A percentile compares a stretch with the other conserved stretches of the same genome.
phyloP scores from a whole-genome alignment of 2,888 invertebrate genomes.

The Malacosoma neustria region DNA sequence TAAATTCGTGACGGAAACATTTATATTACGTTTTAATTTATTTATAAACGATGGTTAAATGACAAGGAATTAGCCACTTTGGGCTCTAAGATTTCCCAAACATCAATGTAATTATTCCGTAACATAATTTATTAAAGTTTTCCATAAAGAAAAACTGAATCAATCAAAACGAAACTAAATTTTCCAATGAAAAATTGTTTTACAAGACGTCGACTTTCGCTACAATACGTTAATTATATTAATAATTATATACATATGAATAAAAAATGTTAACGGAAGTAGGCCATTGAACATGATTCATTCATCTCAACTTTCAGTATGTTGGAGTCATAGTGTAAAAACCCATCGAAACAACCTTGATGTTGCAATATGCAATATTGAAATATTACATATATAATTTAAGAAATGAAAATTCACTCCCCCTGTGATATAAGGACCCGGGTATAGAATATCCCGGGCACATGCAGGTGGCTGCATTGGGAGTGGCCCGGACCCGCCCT shows the following conservation, averaged over 20 bases:
- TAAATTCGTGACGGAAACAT: too few relatives aligned
- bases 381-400: conserved; percentile 16
- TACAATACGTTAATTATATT: too few relatives aligned
- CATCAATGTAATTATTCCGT: too few relatives aligned
- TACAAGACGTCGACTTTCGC: too few relatives aligned
- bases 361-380: background rate
- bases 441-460: conserved; percentile 31
- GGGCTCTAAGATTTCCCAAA: too few relatives aligned
- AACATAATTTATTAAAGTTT: too few relatives aligned
- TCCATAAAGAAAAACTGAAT: too few relatives aligned
- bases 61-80: too few relatives aligned
- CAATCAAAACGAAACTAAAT: too few relatives aligned
- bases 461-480: conserved; percentile 42
- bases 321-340: conserved; percentile 7
- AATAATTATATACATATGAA: background rate
- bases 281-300: background rate
- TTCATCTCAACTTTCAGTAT: background rate
- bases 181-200: too few relatives aligned
- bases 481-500: conserved; percentile 42
- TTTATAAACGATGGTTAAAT: too few relatives aligned
- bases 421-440: conserved; percentile 31
- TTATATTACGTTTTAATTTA: too few relatives aligned
- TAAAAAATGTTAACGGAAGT: background rate
- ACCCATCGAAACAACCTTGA: conserved; percentile 5
- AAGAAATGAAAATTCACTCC: conserved; percentile 32